A percentile compares a stretch with the other conserved stretches of the same genome.
Evolutionary conservation across 2,113 vertebrate genomes (phyloP).

Genomic region (Chloroceryle aenea): DNA sequence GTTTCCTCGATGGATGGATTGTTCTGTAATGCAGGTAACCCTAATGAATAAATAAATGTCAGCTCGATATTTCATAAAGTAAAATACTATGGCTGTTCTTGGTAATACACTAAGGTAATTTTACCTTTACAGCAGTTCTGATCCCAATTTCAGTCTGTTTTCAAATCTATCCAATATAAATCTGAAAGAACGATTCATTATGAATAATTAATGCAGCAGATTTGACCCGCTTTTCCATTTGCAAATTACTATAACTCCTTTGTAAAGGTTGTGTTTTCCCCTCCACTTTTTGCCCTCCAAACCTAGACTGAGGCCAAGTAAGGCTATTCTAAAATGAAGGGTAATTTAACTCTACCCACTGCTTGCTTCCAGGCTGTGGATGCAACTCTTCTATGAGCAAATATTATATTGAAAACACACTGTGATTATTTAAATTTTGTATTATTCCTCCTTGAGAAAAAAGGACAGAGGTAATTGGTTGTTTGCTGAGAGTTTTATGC

Average conservation of each 20-base stretch:
- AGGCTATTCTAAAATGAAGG: neutral
- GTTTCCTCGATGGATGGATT: neutral
- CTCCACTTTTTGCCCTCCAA: neutral
- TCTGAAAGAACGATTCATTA: slow-evolving; percentile 20
- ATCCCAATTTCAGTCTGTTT: slow-evolving; percentile 21
- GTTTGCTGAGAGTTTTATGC: neutral
- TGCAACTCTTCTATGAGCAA: neutral
- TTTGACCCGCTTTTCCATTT: slow-evolving; percentile 44
- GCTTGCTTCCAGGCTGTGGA: neutral
- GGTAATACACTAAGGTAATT: neutral
- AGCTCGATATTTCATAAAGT: neutral
- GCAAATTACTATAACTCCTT: slow-evolving; percentile 35
- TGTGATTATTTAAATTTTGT: neutral
- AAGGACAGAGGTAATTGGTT: neutral
- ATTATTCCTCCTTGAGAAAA: neutral
- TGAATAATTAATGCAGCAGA: slow-evolving; percentile 24
- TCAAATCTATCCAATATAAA: slow-evolving; percentile 8
- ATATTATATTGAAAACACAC: neutral
- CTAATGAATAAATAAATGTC: slow-evolving; percentile 49
- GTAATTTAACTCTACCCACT: neutral
- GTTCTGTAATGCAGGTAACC: slow-evolving; percentile 13
- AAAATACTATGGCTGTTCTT: neutral
- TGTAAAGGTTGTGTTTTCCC: neutral
- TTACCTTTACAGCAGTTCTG: slow-evolving; percentile 14
- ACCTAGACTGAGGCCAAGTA: neutral